Conservation (phyloP, 2,888 invertebrate genomes). For the Euspilapteryx auroguttella region DNA sequence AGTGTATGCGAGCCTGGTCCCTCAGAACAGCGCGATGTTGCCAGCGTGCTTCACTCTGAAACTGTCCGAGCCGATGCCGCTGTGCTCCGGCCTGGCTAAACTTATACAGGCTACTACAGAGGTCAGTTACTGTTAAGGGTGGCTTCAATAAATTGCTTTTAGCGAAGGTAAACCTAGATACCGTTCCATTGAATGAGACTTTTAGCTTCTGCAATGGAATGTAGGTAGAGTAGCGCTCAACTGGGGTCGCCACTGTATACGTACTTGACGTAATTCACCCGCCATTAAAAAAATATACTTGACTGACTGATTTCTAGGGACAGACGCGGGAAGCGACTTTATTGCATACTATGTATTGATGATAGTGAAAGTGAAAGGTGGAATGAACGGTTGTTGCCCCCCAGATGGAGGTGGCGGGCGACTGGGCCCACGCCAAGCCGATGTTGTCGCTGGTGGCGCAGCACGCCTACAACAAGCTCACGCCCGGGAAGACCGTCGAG, state of each 20-base stretch:
- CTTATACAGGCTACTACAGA: constrained; percentile 48
- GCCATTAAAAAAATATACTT: too few relatives aligned
- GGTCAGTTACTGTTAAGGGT: constrained; percentile 13
- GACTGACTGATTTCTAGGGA: too few relatives aligned
- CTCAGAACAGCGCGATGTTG: constrained; percentile 84
- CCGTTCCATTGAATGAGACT: too few relatives aligned
- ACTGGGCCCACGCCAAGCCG: constrained; percentile 54
- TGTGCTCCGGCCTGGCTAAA: constrained; percentile 75
- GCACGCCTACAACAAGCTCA: constrained; percentile 70
- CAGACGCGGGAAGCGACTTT: too few relatives aligned
- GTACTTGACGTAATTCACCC: too few relatives aligned
- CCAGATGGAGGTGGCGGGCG: constrained; percentile 48
- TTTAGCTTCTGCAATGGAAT: too few relatives aligned
- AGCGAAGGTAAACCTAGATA: too few relatives aligned
- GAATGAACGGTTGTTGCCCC: too few relatives aligned
- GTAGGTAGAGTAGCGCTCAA: too few relatives aligned
- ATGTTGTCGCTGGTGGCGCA: constrained; percentile 79
- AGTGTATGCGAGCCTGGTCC: constrained; percentile 76
- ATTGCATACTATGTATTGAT: too few relatives aligned
- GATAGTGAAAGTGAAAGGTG: too few relatives aligned
- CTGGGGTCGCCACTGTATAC: too few relatives aligned
- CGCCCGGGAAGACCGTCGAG: constrained; percentile 55
- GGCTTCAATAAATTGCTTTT: constrained; percentile 31
- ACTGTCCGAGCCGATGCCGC: constrained; percentile 82
- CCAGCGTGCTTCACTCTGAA: constrained; percentile 85